Percentiles rank a stretch among this genome's conserved stretches.
Conservation (phyloP, 1,140 invertebrate species). For the Dinothrombium tinctorium region DNA sequence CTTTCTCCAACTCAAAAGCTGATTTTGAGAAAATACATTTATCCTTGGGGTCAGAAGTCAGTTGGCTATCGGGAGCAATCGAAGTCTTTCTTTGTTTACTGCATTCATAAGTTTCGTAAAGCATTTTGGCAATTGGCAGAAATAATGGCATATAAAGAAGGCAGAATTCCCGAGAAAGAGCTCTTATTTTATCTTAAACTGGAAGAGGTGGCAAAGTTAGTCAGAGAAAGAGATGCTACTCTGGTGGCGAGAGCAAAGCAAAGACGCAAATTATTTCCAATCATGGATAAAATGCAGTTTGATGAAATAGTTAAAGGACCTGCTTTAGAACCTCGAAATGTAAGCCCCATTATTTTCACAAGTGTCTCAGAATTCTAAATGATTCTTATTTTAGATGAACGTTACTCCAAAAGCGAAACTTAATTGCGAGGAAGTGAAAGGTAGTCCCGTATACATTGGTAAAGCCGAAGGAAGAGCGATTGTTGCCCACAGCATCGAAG, state of each 20-base stretch:
- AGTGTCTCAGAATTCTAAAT: not conserved
- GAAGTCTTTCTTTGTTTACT: constrained; percentile 17
- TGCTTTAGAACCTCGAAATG: constrained; percentile 2
- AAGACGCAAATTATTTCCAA: constrained; percentile 30
- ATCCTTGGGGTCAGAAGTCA: constrained; percentile 31
- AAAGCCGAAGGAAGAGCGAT: constrained; percentile 36
- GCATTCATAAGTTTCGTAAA: constrained; percentile 32
- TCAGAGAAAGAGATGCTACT: constrained; percentile 28
- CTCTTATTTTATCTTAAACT: constrained; percentile 43
- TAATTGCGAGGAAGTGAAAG: constrained; percentile 21
- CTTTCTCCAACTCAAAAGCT: no score
- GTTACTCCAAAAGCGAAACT: not conserved
- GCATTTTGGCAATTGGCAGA: constrained; percentile 31
- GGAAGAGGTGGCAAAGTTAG: constrained; percentile 34
- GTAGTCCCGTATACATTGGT: constrained; percentile 44
- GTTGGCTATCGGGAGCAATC: constrained; percentile 24
- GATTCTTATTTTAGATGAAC: not conserved
- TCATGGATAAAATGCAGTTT: constrained; percentile 33
- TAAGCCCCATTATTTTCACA: not conserved
- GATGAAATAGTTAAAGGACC: constrained; percentile 33
- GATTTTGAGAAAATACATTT: no score
- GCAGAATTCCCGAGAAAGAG: constrained; percentile 34
- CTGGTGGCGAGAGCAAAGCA: constrained; percentile 37
- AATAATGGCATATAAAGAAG: constrained; percentile 29
- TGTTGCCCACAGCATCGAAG: constrained; percentile 30